Conservation (phyloP, 1,140 invertebrate genomes). For the Bombus confusus region DNA sequence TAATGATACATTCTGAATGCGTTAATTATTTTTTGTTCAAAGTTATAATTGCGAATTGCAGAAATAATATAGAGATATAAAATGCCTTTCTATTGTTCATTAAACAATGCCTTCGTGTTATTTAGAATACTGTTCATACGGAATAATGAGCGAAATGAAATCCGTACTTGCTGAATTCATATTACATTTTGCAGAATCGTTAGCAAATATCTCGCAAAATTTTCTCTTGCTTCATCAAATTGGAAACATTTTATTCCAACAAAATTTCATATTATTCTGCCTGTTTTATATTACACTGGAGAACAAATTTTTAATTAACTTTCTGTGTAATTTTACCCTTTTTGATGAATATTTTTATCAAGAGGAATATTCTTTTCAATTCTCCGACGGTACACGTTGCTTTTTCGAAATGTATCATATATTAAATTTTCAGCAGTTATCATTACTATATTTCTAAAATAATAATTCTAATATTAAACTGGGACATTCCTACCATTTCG, state of each 20-base stretch:
- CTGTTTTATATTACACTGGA: no score
- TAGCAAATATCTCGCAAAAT: neutral
- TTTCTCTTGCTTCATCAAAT: neutral
- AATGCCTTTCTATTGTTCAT: neutral
- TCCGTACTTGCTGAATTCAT: neutral
- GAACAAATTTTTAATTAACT: slow-evolving; percentile 21
- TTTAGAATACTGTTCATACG: neutral
- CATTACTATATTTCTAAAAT: neutral
- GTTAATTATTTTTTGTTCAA: no score
- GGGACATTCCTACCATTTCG: no score
- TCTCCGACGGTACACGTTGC: neutral
- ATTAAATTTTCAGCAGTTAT: neutral
- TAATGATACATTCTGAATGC: no score
- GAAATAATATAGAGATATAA: neutral
- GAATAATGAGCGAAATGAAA: slow-evolving; percentile 18
- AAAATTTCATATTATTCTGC: neutral
- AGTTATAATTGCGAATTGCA: neutral
- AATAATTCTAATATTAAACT: neutral
- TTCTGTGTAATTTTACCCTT: neutral
- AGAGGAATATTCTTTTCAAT: neutral
- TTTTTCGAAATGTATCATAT: neutral
- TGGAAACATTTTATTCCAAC: neutral
- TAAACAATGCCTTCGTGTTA: neutral
- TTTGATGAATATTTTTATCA: neutral
- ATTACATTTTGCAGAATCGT: neutral